Evolutionary conservation across 2,888 invertebrate genomes (phyloP).

Genomic region (Coelinius sp.): DNA sequence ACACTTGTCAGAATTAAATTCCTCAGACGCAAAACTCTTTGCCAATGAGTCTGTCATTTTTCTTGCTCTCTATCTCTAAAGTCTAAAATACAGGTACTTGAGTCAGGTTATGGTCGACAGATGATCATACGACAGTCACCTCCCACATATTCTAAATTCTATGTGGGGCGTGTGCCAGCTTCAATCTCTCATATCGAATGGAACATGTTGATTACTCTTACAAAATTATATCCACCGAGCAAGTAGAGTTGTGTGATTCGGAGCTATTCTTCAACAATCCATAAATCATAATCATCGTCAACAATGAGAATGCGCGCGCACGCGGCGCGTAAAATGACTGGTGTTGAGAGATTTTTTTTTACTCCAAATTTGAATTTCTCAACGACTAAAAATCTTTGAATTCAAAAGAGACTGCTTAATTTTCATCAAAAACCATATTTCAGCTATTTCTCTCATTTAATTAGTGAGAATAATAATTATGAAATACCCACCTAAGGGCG

Average conservation of each 20-base stretch:
- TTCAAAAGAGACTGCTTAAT: not conserved
- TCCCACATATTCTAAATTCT: not conserved
- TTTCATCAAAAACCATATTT: not conserved
- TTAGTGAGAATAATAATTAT: no score
- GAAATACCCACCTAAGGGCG: not conserved
- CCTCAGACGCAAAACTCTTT: conserved; percentile 76
- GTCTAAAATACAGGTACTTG: not conserved
- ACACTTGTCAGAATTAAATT: conserved; percentile 83
- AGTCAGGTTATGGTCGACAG: not conserved
- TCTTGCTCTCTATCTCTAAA: not conserved
- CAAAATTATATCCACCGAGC: no score
- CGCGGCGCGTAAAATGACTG: not conserved
- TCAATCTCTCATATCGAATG: no score
- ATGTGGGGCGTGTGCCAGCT: no score
- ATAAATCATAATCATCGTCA: not conserved
- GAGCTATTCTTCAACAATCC: not conserved
- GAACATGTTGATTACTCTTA: no score
- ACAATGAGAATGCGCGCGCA: not conserved
- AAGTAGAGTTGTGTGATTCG: no score
- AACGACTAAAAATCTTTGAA: not conserved
- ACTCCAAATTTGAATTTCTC: no score
- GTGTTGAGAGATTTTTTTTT: no score
- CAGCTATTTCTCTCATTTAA: no score
- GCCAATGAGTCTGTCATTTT: conserved; percentile 76
- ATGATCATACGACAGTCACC: not conserved